phyloP scores from a whole-genome alignment of 2,797 vertebrate genomes.

The Anas acuta region DNA sequence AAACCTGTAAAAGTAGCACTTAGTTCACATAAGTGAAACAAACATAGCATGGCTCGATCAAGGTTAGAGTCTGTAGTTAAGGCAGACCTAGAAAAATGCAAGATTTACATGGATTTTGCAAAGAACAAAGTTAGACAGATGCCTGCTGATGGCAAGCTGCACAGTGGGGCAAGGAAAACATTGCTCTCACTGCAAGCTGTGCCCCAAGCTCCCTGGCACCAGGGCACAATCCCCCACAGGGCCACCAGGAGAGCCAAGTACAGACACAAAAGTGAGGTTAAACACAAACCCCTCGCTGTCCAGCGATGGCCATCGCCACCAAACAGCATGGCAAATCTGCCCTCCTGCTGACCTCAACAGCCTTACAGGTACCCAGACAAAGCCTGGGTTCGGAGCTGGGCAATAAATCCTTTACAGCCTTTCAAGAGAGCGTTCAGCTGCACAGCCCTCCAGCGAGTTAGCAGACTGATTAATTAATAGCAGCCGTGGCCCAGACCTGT shows the following conservation, averaged over 20 bases:
- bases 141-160: neutral
- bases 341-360: neutral
- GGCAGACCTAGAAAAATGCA: neutral
- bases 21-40: neutral
- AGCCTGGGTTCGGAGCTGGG: neutral
- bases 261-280: neutral
- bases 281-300: rapidly evolving
- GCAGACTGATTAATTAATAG: neutral
- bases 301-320: rapidly evolving
- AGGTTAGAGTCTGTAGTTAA: neutral
- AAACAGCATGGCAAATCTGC: rapidly evolving
- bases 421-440: neutral
- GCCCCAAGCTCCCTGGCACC: no score
- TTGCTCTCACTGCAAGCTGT: neutral
- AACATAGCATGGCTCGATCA: neutral
- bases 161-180: neutral
- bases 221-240: no score
- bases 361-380: neutral
- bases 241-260: no score
- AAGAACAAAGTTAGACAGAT: neutral
- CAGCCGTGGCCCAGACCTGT: neutral
- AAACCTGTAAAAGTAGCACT: neutral
- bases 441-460: neutral
- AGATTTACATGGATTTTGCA: conserved; percentile 36
- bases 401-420: neutral